Conservation (phyloP, 1,140 invertebrate species). For the Marisa cornuarietis region DNA sequence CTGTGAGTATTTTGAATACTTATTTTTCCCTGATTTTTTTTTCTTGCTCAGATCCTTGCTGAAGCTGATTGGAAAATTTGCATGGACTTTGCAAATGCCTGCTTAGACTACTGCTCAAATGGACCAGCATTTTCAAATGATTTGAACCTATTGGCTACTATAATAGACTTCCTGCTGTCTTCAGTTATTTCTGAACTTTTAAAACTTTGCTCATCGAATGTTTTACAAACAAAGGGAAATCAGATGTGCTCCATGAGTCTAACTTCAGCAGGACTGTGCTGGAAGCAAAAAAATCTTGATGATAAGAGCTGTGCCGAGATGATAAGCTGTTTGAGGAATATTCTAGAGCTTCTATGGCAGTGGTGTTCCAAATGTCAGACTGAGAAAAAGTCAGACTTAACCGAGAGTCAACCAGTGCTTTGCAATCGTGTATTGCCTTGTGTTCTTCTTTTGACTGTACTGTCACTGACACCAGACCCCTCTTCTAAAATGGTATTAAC, state of each 20-base stretch:
- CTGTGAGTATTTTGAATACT: not conserved
- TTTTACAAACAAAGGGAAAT: not conserved
- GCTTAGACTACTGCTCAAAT: not conserved
- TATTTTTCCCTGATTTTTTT: not conserved
- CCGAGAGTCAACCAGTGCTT: not conserved
- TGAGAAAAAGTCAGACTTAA: not conserved
- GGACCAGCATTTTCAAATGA: slow-evolving; percentile 7
- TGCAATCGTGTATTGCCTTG: not conserved
- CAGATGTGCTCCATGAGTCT: not conserved
- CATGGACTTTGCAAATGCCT: not conserved
- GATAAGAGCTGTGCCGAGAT: not conserved
- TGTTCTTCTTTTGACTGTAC: not conserved
- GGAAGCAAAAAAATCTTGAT: not conserved
- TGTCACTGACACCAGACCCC: not conserved
- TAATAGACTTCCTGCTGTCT: slow-evolving; percentile 12
- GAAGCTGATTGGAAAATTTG: not conserved
- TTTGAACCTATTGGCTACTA: slow-evolving; percentile 4
- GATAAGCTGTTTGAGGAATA: not conserved
- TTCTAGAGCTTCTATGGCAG: not conserved
- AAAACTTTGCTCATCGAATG: not conserved
- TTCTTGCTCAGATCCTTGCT: not conserved
- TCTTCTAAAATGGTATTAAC: not conserved
- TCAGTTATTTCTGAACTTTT: not conserved
- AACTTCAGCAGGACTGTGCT: not conserved
- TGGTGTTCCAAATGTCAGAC: not conserved